Evolutionary conservation across 2,797 vertebrate genomes (phyloP), one percentile per base, ranked within the genome.

Genomic region (Sebastes iracundus): DNA sequence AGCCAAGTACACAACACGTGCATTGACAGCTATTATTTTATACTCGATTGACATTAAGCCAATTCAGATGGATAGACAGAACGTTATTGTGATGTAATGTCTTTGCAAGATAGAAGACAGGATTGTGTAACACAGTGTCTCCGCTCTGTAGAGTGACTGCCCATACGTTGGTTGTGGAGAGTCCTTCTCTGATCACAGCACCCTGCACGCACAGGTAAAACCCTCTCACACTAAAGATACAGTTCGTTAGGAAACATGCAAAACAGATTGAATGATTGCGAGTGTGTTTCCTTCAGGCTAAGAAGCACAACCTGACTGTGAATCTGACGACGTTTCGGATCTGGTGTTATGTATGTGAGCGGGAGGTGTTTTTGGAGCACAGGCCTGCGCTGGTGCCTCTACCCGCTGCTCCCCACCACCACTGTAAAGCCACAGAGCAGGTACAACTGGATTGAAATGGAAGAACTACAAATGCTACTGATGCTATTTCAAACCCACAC

Each of bases 281-380:
- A 8, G 7, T 79, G 7, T 82, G 20, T 61, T 22, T 66, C 55
- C 59, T 67, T 23, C 20, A 99, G 99, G 91, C 92, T 2, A 98
- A 97, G 91, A 97, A 97, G 90, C 99, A 99, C 96, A 97, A 98
- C 95, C 95, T 99, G 94, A 99, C 98, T 0, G 98, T 99, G 89
- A 99, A 99, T 79, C 94, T 99, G 94, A 99, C 98, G 9, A 99
- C 99, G 0, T 97, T 99, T 90, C 97, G 99, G 0, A 94, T 99
- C 83, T 99, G 99, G 99, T 99, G 99, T 84, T 99, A 99, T 0
- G 96, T 97, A 65, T 99, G 99, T 23, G 99, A 99, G 90, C 97
- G 94, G 82, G 99, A 99, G 77, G 99, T 99, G 73, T 99, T 99
- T 93, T 77, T 99, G 94, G 97, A 98, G 65, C 96, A 96, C 79